Evolutionary conservation across 2,113 vertebrate species (phyloP).

Genomic region (Pygathrix nemaeus): DNA sequence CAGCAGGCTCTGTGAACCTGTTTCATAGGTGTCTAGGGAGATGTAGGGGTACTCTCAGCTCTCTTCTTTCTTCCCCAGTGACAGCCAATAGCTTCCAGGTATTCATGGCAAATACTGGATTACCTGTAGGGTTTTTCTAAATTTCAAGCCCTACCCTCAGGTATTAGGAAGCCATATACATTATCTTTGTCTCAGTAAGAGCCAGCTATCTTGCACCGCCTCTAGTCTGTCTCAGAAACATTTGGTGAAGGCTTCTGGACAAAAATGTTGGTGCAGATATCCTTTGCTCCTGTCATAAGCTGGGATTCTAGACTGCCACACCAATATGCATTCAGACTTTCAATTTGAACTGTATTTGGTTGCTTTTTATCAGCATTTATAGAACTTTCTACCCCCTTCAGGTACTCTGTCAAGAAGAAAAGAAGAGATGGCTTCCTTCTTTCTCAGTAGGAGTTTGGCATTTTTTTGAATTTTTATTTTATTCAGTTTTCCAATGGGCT

Average conservation of each 20-base stretch:
- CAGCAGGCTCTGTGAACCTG: neutral
- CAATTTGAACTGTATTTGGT: neutral
- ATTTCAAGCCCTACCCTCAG: neutral
- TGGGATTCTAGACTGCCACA: neutral
- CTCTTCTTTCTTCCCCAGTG: neutral
- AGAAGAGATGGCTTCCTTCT: neutral
- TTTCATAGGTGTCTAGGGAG: neutral
- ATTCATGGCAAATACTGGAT: neutral
- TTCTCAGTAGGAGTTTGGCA: neutral
- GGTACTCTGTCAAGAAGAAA: neutral
- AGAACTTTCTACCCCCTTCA: neutral
- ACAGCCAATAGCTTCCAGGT: no score
- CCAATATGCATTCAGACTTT: neutral
- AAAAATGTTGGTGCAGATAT: neutral
- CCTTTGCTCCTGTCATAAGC: neutral
- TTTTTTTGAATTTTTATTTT: neutral
- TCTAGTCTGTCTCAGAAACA: neutral
- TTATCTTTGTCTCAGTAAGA: neutral
- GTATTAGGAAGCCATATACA: neutral
- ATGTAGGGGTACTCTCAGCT: neutral
- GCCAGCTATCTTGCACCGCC: neutral
- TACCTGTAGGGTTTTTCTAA: accelerated
- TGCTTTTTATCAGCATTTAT: neutral
- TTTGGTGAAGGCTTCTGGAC: neutral
- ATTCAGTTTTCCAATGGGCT: neutral